These are phyloP conservation scores for Bombyx mori DNA, from an alignment of 1,140 invertebrate species.

Conservation along the genomic window ASM3026992v2 NC_085127.1:11173501-11174000, in stretches of 20 bases:
- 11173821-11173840: slow-evolving; percentile 93
- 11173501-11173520: too few relatives aligned
- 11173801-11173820: slow-evolving; percentile 94
- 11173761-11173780: slow-evolving; percentile 98
- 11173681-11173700: slow-evolving; percentile 75
- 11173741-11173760: slow-evolving; percentile 98
- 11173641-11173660: too few relatives aligned
- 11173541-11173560: too few relatives aligned
- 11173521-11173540: too few relatives aligned
- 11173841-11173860: slow-evolving; percentile 97
- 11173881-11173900: slow-evolving; percentile 76
- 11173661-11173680: background rate
- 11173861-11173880: slow-evolving; percentile 96
- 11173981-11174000: too few relatives aligned
- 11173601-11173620: too few relatives aligned
- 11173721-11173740: slow-evolving; percentile 95
- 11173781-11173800: slow-evolving; percentile 97
- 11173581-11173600: too few relatives aligned
- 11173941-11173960: too few relatives aligned
- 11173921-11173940: too few relatives aligned
- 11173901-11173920: slow-evolving; percentile 74
- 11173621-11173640: too few relatives aligned
- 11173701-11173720: slow-evolving; percentile 95
- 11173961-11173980: too few relatives aligned
- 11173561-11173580: too few relatives aligned